These are phyloP conservation scores for Andrena chrysosceles DNA, from an alignment of 2,888 invertebrate species.

Conservation along the genomic window DNA sequence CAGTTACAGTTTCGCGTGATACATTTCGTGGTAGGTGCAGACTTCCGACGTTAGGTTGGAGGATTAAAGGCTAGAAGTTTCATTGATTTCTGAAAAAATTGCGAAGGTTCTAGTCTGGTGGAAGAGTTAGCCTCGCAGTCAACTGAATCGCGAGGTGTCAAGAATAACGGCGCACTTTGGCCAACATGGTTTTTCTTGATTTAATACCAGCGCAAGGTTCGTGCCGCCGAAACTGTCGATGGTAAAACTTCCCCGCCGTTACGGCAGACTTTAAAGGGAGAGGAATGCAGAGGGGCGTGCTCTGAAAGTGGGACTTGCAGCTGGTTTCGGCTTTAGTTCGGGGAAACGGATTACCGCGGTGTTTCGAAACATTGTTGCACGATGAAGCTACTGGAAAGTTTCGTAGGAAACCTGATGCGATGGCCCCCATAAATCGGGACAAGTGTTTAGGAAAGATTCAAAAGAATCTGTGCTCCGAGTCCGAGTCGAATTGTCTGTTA, in stretches of 20 bases:
- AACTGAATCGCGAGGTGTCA: constrained; percentile 34
- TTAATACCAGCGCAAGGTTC: constrained; percentile 3
- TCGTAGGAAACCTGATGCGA: neutral
- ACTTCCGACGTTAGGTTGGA: too few relatives aligned
- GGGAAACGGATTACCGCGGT: constrained; percentile 36
- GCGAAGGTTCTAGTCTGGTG: neutral
- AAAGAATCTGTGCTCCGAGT: neutral
- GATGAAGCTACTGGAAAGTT: constrained; percentile 9
- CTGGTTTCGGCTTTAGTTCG: constrained; percentile 7
- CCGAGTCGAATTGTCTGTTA: neutral
- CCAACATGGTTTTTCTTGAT: constrained; percentile 22
- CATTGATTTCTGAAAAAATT: constrained; percentile 21
- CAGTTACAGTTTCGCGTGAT: too few relatives aligned
- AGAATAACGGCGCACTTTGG: constrained; percentile 40
- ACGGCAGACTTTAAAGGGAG: constrained; percentile 15
- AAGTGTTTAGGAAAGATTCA: constrained; percentile 1
- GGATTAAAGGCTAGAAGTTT: too few relatives aligned
- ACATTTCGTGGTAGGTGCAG: too few relatives aligned
- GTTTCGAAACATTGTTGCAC: constrained; percentile 19
- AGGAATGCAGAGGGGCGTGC: neutral
- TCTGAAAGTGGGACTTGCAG: constrained; percentile 14
- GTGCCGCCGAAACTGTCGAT: constrained; percentile 27
- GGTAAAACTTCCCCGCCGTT: constrained; percentile 29
- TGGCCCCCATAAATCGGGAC: neutral
- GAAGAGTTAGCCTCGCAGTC: constrained; percentile 17